Evolutionary conservation across 2,888 invertebrate species (phyloP).

Genomic region (Drosophila paranaensis): DNA sequence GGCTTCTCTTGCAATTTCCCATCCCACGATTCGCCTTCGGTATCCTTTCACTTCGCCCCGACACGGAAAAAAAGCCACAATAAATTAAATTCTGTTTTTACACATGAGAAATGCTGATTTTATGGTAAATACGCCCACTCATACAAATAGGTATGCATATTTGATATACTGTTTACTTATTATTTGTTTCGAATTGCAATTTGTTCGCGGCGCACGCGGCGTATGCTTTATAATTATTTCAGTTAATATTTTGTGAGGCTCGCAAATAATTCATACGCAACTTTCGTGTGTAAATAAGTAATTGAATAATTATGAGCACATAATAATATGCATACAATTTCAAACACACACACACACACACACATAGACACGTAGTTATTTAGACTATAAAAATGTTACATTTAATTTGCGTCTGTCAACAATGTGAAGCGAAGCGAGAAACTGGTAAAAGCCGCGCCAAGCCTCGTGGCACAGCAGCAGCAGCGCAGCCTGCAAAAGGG

Average conservation of each 20-base stretch:
- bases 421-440: conserved; percentile 1
- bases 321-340: conserved; percentile 19
- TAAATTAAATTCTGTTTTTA: conserved; percentile 12
- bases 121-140: not conserved
- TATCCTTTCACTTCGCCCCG: not conserved
- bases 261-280: conserved; percentile 37
- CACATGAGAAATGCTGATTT: conserved; percentile 3
- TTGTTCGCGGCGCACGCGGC: conserved; percentile 23
- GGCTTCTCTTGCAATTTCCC: conserved; percentile 11
- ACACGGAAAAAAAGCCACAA: not conserved
- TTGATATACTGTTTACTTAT: conserved; percentile 1
- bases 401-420: conserved; percentile 27
- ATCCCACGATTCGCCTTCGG: conserved; percentile 3
- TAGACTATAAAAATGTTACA: conserved; percentile 36
- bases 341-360: conserved; percentile 1
- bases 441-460: not conserved
- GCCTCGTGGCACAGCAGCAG: not conserved
- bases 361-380: conserved; percentile 22
- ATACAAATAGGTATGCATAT: not conserved
- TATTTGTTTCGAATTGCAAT: conserved; percentile 1
- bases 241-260: conserved; percentile 28
- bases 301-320: conserved; percentile 46
- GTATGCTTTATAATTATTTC: conserved; percentile 38
- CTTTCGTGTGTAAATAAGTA: conserved; percentile 45
- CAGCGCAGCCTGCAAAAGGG: not conserved